phyloP scores from a whole-genome alignment of 2,888 invertebrate genomes.

The Eutolmus rufibarbis region DNA sequence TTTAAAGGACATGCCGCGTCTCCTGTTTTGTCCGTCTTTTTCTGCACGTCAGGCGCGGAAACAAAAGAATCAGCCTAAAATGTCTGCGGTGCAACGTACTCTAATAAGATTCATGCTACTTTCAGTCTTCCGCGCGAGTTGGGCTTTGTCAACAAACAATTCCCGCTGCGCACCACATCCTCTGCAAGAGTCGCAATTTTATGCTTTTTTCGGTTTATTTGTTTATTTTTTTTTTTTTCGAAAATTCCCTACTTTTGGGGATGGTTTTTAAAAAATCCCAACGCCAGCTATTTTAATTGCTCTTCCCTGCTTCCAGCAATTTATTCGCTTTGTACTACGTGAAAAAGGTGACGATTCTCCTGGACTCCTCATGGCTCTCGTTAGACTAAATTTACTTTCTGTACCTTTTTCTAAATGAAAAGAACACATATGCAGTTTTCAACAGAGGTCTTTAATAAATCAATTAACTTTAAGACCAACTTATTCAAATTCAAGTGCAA shows the following conservation, averaged over 20 bases:
- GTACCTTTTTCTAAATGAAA: not conserved
- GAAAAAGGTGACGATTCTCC: not conserved
- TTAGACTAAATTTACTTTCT: not conserved
- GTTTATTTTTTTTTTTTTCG: not conserved
- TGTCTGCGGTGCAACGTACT: conserved; percentile 19
- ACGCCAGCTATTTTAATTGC: not conserved
- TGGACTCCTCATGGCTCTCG: not conserved
- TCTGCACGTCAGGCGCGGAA: not conserved
- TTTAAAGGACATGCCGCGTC: conserved; percentile 29
- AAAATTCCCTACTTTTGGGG: not conserved
- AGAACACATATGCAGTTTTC: no score
- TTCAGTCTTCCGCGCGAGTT: not conserved
- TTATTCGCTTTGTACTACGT: not conserved
- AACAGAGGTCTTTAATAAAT: no score
- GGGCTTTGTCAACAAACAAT: not conserved
- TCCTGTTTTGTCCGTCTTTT: conserved; percentile 25
- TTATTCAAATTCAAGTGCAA: no score
- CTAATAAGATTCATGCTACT: conserved; percentile 19
- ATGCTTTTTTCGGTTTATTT: not conserved
- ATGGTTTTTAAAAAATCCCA: not conserved
- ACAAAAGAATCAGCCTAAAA: conserved; percentile 2
- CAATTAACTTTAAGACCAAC: no score
- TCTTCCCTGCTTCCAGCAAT: not conserved
- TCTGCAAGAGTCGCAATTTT: not conserved
- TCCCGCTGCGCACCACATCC: not conserved